Evolutionary conservation across 2,888 invertebrate species (phyloP), one percentile per base, ranked within the genome.

Genomic region (Hymenopus coronatus): DNA sequence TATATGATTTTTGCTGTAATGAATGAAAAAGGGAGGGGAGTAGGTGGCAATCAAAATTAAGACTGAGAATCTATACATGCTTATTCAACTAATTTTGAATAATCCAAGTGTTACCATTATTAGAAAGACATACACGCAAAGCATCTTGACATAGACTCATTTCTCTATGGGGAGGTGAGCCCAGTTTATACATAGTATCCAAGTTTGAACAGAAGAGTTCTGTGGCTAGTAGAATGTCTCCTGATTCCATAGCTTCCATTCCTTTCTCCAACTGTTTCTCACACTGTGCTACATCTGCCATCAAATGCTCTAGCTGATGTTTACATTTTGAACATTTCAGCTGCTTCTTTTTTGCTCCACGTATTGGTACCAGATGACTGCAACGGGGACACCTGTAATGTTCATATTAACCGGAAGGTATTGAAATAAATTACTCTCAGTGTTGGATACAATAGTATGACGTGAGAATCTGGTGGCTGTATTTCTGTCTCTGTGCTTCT

Each of bases 91-190:
- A 70, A 70, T 20, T 70, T 25, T 0, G 20, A 27, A 81, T 14
- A 27, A 90, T 54, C 85, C 88, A 91, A 15, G 85, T 89, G 91
- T 96, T 96, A 20, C 96, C 96, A 15, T 91, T 91, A 83, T 95
- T 93, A 0, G 96, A 95, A 91, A 95, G 94, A 91, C 96, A 97
- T 0, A 95, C 94, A 3, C 96, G 93, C 81, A 97, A 92, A 0
- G 96, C 95, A 91, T 96, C 96, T 92, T 97, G 96, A 0, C 96
- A 96, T 46, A 96, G 93, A 86, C 96, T 95, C 0, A 96, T 96
- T 89, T 95, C 95, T 84, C 94, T 94, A 91, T 96, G 96, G 0
- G 97, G 97, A 0, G 96, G 94, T 0, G 88, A 33, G 46, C 91
- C 91, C 82, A 91, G 84, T 28, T 82, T 86, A 85, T 91, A 90